A percentile compares a stretch with the other conserved stretches of the same genome.
Evolutionary conservation across 2,797 vertebrate species (phyloP).

Genomic region (Selene dorsalis): DNA sequence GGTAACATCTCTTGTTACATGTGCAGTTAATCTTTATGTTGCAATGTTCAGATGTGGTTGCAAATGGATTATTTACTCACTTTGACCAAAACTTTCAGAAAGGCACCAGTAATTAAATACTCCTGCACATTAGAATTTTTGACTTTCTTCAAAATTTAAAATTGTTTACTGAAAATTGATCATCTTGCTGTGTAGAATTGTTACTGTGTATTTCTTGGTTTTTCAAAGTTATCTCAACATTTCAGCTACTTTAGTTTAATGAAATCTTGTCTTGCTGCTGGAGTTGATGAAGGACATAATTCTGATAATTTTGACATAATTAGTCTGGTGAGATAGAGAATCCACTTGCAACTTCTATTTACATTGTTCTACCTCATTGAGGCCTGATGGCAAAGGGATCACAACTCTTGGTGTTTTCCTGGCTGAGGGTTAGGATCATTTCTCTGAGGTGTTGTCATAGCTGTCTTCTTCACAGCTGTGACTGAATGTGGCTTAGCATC

Average conservation of each 20-base stretch:
- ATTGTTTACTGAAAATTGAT: neutral
- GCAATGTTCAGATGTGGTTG: constrained; percentile 56
- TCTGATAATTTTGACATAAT: constrained; percentile 29
- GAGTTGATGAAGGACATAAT: constrained; percentile 20
- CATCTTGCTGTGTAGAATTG: neutral
- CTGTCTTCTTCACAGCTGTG: constrained; percentile 6
- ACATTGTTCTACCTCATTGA: constrained; percentile 75
- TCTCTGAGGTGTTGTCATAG: neutral
- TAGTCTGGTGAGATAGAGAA: constrained; percentile 32
- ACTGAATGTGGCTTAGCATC: neutral
- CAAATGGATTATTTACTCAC: constrained; percentile 59
- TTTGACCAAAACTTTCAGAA: constrained; percentile 16
- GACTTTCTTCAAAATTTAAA: neutral
- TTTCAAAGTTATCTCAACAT: neutral
- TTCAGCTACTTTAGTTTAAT: constrained; percentile 5
- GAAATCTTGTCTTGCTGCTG: constrained; percentile 6
- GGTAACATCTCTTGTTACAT: too few relatives aligned
- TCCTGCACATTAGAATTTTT: neutral
- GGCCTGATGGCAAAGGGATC: constrained; percentile 69
- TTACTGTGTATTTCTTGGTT: neutral
- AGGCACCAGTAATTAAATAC: constrained; percentile 9
- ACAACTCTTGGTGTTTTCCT: constrained; percentile 1
- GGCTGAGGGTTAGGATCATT: constrained; percentile 5
- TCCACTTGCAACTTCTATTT: constrained; percentile 59
- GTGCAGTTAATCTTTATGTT: constrained; percentile 30